Percentiles rank a stretch among this genome's conserved stretches.
phyloP scores from a whole-genome alignment of 2,888 invertebrate species.

The Zhengitettix transpicula region DNA sequence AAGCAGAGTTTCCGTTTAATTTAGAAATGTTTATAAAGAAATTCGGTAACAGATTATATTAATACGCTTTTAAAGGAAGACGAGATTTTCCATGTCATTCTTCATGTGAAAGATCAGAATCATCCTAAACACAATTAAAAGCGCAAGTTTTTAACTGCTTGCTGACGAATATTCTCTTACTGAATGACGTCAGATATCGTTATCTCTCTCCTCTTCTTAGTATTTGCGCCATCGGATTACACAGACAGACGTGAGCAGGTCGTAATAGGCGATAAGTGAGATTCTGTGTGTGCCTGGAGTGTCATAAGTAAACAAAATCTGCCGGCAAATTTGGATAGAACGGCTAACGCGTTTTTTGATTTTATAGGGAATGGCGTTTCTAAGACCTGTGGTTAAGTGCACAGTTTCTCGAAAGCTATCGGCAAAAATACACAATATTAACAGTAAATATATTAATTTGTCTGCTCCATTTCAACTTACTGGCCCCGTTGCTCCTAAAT shows the following conservation, averaged over 20 bases:
- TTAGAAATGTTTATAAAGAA: no score
- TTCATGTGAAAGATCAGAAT: no score
- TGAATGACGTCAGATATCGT: not conserved
- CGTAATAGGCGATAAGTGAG: not conserved
- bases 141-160: not conserved
- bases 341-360: not conserved
- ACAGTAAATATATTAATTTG: conserved; percentile 14
- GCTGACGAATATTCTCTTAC: not conserved
- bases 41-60: no score
- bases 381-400: conserved; percentile 27
- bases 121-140: no score
- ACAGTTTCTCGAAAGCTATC: conserved; percentile 25
- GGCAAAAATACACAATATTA: conserved; percentile 19
- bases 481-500: conserved; percentile 20
- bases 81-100: no score
- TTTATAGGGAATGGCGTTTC: conserved; percentile 28
- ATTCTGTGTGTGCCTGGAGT: not conserved
- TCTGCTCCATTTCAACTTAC: conserved; percentile 7
- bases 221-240: not conserved
- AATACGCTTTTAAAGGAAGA: no score
- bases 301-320: not conserved
- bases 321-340: not conserved
- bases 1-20: no score
- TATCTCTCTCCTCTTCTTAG: not conserved
- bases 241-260: not conserved